Base-by-base conservation (phyloP, 2,888 invertebrate genomes). In the Dicyrtoma fusca region DNA sequence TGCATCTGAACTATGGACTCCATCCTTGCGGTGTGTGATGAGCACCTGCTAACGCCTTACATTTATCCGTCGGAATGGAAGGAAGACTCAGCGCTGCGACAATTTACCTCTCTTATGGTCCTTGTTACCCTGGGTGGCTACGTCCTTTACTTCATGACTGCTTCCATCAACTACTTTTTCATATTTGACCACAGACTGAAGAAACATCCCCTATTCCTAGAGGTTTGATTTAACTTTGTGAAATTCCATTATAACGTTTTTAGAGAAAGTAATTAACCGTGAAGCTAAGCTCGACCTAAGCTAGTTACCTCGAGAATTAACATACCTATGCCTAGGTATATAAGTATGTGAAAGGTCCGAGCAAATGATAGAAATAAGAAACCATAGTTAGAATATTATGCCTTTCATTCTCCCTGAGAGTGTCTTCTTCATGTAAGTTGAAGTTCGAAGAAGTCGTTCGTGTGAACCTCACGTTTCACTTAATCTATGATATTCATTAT, bases 101-200 rank as follows among this genome's bases (percentile, higher is more conserved):
- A 79, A 53, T 77, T 78, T 69, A 11, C 76, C n/a, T 72, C 77
- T 3, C 57, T 80, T 0, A 47, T 76, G 42, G 11, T 77, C 10
- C n/a, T 77, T 13, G 68, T 72, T 6, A 76, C 74, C 0, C 0
- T 75, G 5, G 73, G 74, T 21, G 80, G 78, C 3, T 77, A 77
- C 53, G 6, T 77, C 3, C 53, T 80, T 0, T 80, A 80, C 57
- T 77, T 80, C 53, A 0, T 72, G n/a, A 72, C 77, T 17, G 78
- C 80, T 10, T 76, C 76, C 13, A 21, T 78, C 4, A 78, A 69
- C 21, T 80, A 69, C 55, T 13, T 69, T 0, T 75, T 78, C 51
- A 25, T 80, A 11, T 80, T 76, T 51, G 78, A 80, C 62, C 77
- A 76, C n/a, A 55, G 76, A 21, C 68, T 80, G 6, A 71, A 77